Percentiles rank a stretch among this genome's conserved stretches.
phyloP scores from a whole-genome alignment of 2,797 vertebrate genomes.

The Cirrhinus mrigala region DNA sequence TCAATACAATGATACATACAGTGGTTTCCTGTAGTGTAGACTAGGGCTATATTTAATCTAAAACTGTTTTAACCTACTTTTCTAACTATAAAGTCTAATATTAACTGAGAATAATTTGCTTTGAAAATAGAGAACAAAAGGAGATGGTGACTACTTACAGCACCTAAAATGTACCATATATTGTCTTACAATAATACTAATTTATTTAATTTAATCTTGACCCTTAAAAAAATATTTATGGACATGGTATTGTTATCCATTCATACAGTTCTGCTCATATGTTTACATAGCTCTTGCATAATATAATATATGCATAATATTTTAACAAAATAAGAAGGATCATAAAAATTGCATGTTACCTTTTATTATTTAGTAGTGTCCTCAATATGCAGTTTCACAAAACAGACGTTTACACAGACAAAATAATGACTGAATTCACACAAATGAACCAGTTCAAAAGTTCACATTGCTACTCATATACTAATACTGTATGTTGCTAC shows the following conservation, averaged over 20 bases:
- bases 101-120: neutral
- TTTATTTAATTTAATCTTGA: neutral
- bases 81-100: neutral
- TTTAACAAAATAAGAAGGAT: too few species aligned
- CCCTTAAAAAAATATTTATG: neutral
- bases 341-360: neutral
- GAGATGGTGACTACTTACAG: neutral
- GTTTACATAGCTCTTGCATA: neutral
- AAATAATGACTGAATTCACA: neutral
- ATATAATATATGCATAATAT: too few species aligned
- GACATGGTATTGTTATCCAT: neutral
- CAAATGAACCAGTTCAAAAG: neutral
- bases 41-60: too few species aligned
- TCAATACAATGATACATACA: neutral
- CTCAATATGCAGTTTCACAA: neutral
- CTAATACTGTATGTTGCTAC: neutral
- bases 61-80: neutral
- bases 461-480: neutral
- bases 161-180: neutral
- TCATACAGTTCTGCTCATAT: neutral
- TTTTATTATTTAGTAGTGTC: neutral
- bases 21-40: neutral
- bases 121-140: neutral
- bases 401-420: neutral
- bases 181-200: neutral